A percentile compares a stretch with the other conserved stretches of the same genome.
Conservation (phyloP, 2,888 invertebrate species). For the Pandemis heparana region DNA sequence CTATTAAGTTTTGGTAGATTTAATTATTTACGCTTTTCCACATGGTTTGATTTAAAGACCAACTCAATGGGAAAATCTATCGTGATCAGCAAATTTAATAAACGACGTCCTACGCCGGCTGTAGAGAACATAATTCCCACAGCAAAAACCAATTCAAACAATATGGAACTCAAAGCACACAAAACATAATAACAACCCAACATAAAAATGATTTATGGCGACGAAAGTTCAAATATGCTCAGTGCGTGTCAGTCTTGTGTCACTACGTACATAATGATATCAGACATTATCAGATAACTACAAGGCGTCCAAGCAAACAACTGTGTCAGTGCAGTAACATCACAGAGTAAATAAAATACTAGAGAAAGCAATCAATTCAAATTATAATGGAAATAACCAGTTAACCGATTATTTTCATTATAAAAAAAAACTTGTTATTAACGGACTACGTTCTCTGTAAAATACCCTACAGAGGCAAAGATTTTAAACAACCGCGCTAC, state of each 20-base stretch:
- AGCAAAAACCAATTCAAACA: slow-evolving; percentile 60
- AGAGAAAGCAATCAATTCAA: background rate
- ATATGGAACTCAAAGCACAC: slow-evolving; percentile 57
- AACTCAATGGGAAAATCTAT: no score
- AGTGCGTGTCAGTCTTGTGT: slow-evolving; percentile 20
- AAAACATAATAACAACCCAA: slow-evolving; percentile 6
- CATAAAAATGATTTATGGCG: slow-evolving; percentile 5
- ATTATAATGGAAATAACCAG: background rate
- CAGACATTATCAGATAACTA: slow-evolving; percentile 26
- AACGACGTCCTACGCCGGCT: background rate
- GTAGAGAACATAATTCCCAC: slow-evolving; percentile 58
- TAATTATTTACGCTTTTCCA: background rate
- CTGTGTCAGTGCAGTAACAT: slow-evolving; percentile 8
- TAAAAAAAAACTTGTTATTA: background rate
- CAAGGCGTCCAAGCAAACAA: slow-evolving; percentile 14
- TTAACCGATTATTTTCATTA: background rate
- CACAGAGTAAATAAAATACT: slow-evolving; percentile 1
- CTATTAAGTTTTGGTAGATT: no score
- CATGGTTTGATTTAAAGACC: slow-evolving; percentile 47
- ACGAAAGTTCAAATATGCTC: slow-evolving; percentile 12
- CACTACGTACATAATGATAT: slow-evolving; percentile 25
- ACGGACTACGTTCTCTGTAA: background rate
- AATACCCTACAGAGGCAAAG: slow-evolving; percentile 4
- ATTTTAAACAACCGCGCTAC: background rate
- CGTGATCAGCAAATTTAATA: no score